Percentiles rank a stretch among this genome's conserved stretches.
phyloP scores from a whole-genome alignment of 1,140 invertebrate genomes.

The Caerostris extrusa region DNA sequence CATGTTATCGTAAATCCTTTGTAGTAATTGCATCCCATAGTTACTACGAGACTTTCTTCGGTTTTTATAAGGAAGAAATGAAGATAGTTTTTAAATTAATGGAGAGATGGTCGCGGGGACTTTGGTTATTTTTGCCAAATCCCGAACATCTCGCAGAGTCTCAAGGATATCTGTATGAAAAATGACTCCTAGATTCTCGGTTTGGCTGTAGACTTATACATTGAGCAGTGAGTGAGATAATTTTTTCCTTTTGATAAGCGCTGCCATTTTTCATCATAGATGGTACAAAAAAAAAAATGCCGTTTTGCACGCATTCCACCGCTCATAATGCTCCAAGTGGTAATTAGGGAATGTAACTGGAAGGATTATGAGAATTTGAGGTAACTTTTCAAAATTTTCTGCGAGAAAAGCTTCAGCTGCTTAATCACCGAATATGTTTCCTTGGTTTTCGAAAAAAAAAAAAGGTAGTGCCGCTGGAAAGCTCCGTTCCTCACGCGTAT shows the following conservation, averaged over 20 bases:
- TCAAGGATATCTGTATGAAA: not conserved
- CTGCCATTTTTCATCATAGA: conserved; percentile 28
- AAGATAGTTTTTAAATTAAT: conserved; percentile 14
- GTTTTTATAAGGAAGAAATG: not conserved
- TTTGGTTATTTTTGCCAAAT: not conserved
- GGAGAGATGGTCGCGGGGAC: too few relatives aligned
- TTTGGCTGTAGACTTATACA: not conserved
- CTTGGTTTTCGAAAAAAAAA: conserved; percentile 4
- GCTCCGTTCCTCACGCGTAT: not conserved
- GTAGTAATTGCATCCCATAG: not conserved
- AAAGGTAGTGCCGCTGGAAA: not conserved
- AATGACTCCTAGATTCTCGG: not conserved
- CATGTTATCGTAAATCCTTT: too few relatives aligned
- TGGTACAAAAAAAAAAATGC: not conserved
- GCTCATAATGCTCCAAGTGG: conserved; percentile 9
- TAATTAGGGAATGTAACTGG: conserved; percentile 48
- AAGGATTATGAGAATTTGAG: conserved; percentile 31
- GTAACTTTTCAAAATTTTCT: conserved; percentile 59
- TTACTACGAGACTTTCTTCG: not conserved
- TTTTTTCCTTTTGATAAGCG: conserved; percentile 51
- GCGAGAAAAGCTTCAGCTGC: conserved; percentile 34
- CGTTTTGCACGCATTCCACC: not conserved
- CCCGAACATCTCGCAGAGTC: not conserved
- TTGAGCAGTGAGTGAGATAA: not conserved
- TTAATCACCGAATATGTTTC: conserved; percentile 52